Evolutionary conservation across 2,797 vertebrate genomes (phyloP).

Genomic region (Pseudomugil gertrudae): DNA sequence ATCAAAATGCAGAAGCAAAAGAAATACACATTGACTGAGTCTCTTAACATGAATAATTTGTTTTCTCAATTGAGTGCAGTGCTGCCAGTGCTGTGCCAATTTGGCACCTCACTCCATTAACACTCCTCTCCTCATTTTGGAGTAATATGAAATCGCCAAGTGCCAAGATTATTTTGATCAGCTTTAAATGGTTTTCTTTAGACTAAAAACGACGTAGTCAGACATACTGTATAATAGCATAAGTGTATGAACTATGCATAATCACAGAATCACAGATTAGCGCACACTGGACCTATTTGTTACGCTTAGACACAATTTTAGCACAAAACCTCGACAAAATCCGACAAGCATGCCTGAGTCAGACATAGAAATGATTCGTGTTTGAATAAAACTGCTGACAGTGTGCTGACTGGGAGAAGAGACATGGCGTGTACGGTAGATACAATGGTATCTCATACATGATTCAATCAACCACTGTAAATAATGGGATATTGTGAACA

Average conservation of each 20-base stretch:
- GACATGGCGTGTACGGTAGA: conserved; percentile 44
- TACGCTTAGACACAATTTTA: conserved; percentile 57
- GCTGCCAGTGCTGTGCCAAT: conserved; percentile 57
- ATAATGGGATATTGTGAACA: conserved; percentile 38
- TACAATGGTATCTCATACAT: conserved; percentile 56
- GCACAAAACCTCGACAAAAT: conserved; percentile 53
- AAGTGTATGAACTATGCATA: conserved; percentile 61
- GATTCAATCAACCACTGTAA: conserved; percentile 60
- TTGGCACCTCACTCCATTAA: conserved; percentile 65
- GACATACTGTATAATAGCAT: conserved; percentile 25
- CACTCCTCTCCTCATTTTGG: conserved; percentile 51
- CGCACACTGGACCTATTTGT: conserved; percentile 62
- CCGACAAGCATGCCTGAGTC: conserved; percentile 54
- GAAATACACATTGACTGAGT: conserved; percentile 61
- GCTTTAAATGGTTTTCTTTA: conserved; percentile 49
- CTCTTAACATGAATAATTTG: conserved; percentile 69
- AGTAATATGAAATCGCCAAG: conserved; percentile 49
- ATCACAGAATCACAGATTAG: conserved; percentile 54
- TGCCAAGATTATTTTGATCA: conserved; percentile 59
- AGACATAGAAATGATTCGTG: conserved; percentile 66
- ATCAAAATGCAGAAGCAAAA: conserved; percentile 44
- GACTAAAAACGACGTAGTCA: conserved; percentile 31
- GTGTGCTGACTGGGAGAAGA: conserved; percentile 55
- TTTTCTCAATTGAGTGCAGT: conserved; percentile 50
- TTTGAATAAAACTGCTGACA: conserved; percentile 70